These are phyloP conservation scores for Phyllopteryx taeniolatus DNA, from an alignment of 2,113 vertebrate genomes.

Conservation along the genomic window DNA sequence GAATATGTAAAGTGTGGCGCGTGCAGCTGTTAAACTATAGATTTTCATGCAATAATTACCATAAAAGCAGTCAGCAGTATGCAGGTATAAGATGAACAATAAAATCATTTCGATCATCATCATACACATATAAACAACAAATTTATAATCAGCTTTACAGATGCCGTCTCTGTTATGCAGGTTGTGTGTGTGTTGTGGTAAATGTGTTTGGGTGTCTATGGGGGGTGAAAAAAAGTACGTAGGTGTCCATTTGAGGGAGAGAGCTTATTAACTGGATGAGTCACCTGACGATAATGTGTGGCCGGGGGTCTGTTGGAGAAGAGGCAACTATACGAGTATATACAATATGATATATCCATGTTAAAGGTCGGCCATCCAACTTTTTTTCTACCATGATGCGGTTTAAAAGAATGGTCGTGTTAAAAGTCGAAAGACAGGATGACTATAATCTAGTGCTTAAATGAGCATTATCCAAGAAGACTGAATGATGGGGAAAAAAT, in stretches of 20 bases:
- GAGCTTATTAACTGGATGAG: no score
- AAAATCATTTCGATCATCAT: not conserved
- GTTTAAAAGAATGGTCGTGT: not conserved
- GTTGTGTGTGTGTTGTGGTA: no score
- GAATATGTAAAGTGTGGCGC: not conserved
- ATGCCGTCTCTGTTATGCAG: not conserved
- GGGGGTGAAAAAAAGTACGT: no score
- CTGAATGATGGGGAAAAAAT: conserved; percentile 28
- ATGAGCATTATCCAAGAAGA: conserved; percentile 7
- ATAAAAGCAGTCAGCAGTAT: not conserved
- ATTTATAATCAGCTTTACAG: no score
- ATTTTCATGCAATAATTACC: not conserved
- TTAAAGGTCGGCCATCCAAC: not conserved
- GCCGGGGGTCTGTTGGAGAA: not conserved
- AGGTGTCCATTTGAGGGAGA: no score
- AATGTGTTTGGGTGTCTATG: no score
- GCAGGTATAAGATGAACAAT: not conserved
- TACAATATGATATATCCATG: not conserved
- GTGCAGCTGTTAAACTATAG: not conserved
- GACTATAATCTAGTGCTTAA: conserved; percentile 21
- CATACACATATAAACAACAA: not conserved
- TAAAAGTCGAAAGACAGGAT: not conserved
- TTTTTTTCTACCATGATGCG: not conserved
- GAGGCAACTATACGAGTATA: not conserved
- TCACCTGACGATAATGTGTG: no score